Evolutionary conservation across 1,140 invertebrate species (phyloP).

Genomic region (Thaumetopoea pityocampa): DNA sequence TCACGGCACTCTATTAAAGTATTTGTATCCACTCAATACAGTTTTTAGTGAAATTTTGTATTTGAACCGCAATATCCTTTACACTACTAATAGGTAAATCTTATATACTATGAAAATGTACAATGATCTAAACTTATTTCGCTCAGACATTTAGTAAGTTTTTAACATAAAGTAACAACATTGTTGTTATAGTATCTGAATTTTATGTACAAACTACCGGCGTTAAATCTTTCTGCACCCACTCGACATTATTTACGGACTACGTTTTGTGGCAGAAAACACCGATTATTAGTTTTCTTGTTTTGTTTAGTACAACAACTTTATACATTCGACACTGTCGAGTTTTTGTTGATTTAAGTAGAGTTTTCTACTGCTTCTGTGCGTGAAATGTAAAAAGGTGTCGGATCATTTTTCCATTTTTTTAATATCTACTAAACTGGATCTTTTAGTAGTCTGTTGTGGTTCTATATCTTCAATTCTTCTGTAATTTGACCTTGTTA

Average conservation of each 20-base stretch:
- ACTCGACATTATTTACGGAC: slow-evolving; percentile 20
- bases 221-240: slow-evolving; percentile 10
- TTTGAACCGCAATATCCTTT: too few species aligned
- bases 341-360: slow-evolving; percentile 23
- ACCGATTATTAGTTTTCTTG: slow-evolving; percentile 32
- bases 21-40: too few species aligned
- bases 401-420: slow-evolving; percentile 1
- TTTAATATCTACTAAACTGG: too few species aligned
- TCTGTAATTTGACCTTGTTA: too few species aligned
- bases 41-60: too few species aligned
- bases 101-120: too few species aligned
- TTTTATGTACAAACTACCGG: too few species aligned
- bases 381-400: slow-evolving; percentile 13
- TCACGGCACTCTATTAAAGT: too few species aligned
- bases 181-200: too few species aligned
- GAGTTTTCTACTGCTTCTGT: slow-evolving; percentile 1
- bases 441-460: too few species aligned
- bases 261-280: slow-evolving; percentile 10
- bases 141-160: neutral
- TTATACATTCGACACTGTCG: slow-evolving; percentile 13
- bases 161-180: slow-evolving; percentile 2
- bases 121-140: neutral
- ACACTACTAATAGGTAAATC: too few species aligned
- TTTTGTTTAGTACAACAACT: slow-evolving; percentile 21
- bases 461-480: too few species aligned